Base-by-base conservation (phyloP, 2,888 invertebrate genomes). In the Stegana nigrithorax region DNA sequence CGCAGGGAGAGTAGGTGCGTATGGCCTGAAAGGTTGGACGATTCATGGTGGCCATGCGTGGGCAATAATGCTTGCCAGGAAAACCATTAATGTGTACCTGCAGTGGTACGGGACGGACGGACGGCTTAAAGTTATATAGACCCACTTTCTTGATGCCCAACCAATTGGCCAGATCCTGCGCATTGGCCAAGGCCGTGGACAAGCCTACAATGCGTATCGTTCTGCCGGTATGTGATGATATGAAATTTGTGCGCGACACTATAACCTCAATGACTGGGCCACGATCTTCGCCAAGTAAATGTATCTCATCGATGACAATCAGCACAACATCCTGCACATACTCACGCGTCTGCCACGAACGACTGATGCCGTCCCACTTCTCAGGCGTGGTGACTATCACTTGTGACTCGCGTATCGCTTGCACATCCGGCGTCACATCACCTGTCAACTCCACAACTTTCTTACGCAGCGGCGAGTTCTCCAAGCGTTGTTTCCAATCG, bases 21-120 rank as follows among this genome's bases (percentile, higher is more conserved):
- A 99, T 97, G 0, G 98, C 96, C 85, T 96, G 95, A 87, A 94
- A 99, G 0, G 96, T 93, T 0, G 99, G 98, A 79, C 97, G 94
- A 87, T 99, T 99, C 99, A 99, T 99, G 0, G 97, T 94, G 67
- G 97, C 93, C 99, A 99, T 99, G 53, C 99, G 90, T 0, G 99
- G 99, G 80, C 99, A 99, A 87, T 99, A 99, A 85, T 99, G 97
- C 70, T 98, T 95, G 3, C 97, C 99, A 0, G 97, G 94, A 83
- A 96, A 99, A 0, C 99, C 99, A 56, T 93, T 91, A 73, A 98
- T 96, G 80, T 97, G 97, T 12, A 90, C 90, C 83, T 89, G 96
- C 36, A 99, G 87, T 0, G 98, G 98, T 10, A 99, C 98, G 0
- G 99, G 99, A 19, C 99, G 90, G 0, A 99, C 99, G 0, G 97